Base-by-base conservation (phyloP, 2,113 vertebrate genomes). In the Arvicanthis niloticus region DNA sequence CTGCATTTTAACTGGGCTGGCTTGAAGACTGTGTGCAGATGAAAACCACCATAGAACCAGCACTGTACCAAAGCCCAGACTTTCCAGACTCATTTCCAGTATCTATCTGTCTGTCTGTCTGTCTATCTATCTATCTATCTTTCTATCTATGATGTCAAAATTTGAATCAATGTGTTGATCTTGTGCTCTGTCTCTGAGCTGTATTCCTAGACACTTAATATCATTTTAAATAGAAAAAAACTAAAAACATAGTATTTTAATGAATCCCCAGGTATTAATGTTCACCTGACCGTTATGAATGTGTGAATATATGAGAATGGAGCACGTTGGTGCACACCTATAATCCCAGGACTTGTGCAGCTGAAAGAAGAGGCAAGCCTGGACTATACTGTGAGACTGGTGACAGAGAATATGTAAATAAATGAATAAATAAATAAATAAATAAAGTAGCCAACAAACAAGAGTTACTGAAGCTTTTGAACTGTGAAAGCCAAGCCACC, bases 181-280 rank as follows among this genome's bases (percentile, higher is more conserved):
- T 17, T 40, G 58, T 56, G 24, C 22, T 72, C 26, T 34, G 3
- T 13, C 62, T 21, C 75, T 93, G 22, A 72, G 34, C 40, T 40
- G 3, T 48, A 72, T 56, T 15, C 19, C 15, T 29, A 48, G 3
- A 15, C 34, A 93, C 91, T 95, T 93, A 77, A 77, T 62, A 60
- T 65, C 31, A 88, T 62, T 96, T 91, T 97, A 62, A 91, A 60
- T 62, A 24, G 29, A 31, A 89, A 93, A 75, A 40, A 5, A 3
- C 82, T 70, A 82, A 68, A 2, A 58, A 72, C 24, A 73, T 37
- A 92, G 3, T 42, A 75, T 88, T 53, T 75, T 11, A 77, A 81
- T 88, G 37, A 85, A 88, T 78, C 89, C 53, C 67, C 22, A 29
- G n/a, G 48, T 65, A 37, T 60, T 96, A 87, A 60, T 82, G 29